Base-by-base conservation (phyloP, 2,113 vertebrate genomes). In the Channa maculata region DNA sequence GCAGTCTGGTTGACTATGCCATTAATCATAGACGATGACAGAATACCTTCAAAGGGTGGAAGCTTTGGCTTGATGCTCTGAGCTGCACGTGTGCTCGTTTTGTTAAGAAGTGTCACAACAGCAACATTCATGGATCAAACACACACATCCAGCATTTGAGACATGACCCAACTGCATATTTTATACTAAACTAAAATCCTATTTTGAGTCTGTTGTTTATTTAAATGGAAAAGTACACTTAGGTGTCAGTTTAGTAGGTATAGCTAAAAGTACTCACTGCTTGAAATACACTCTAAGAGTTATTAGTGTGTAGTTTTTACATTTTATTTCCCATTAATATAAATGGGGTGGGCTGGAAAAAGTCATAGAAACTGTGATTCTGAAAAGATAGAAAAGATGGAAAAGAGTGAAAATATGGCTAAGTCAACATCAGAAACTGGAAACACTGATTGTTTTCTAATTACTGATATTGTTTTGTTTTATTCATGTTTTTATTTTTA, bases 1-100 rank as follows among this genome's bases (percentile, higher is more conserved):
- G 68, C 70, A 14, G 74, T 85, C 68, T 70, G 76, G 24, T 72
- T 3, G 64, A 65, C 49, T 46, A 39, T 44, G 73, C 53, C 83
- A 83, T 91, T 76, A 80, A 84, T 92, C 80, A 86, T 43, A 44
- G n/a, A 63, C 36, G 57, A 41, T 77, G 83, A 77, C 39, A 71
- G 69, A 66, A 73, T 33, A 43, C 55, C 64, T 72, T 70, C n/a
- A 0, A 38, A 8, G 58, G 57, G 24, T 64, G 38, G 39, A 72
- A 57, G 53, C 55, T 12, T 8, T 3, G 39, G 55, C 37, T 48
- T 59, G 44, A 84, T 33, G 45, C 68, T n/a, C 41, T 38, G n/a
- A 11, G 37, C n/a, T 53, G 34, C 49, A 39, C 1, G 11, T 5
- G 2, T 10, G 50, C 15, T 51, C 12, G 4, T 46, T 52, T 33